These are phyloP conservation scores for Pterophyllum scalare DNA, from an alignment of 2,113 vertebrate genomes.

Conservation along the genomic window DNA sequence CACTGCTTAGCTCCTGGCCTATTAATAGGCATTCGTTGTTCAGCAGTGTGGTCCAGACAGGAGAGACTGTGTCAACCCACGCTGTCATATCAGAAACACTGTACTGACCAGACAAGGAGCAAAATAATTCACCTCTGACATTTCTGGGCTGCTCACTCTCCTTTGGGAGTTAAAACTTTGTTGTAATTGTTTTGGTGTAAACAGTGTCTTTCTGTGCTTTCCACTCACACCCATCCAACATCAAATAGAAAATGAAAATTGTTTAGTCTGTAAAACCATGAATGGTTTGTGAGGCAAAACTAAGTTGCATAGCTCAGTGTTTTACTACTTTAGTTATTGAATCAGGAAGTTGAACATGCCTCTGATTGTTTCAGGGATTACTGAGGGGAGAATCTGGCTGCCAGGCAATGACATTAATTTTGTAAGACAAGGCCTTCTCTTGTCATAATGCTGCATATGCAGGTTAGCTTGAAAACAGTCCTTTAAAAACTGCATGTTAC, in stretches of 20 bases:
- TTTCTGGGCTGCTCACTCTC: constrained; percentile 10
- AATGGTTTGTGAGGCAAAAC: constrained; percentile 8
- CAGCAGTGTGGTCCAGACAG: constrained; percentile 32
- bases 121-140: neutral
- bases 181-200: constrained; percentile 5
- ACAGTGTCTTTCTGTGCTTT: constrained; percentile 14
- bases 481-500: constrained; percentile 17
- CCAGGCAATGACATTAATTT: constrained; percentile 15
- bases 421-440: constrained; percentile 27
- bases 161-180: neutral
- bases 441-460: constrained; percentile 13
- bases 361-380: constrained; percentile 54
- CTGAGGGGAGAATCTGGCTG: neutral
- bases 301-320: neutral
- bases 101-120: neutral
- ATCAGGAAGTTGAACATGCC: constrained; percentile 56
- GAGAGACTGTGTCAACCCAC: neutral
- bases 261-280: constrained; percentile 5
- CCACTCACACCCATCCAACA: constrained; percentile 6
- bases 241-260: constrained; percentile 23
- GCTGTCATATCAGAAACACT: constrained; percentile 42
- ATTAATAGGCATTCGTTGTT: constrained; percentile 57
- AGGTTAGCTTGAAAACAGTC: neutral
- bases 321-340: constrained; percentile 48
- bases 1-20: constrained; percentile 32